Base-by-base conservation (phyloP, 1,140 invertebrate genomes). In the Idris sp. region DNA sequence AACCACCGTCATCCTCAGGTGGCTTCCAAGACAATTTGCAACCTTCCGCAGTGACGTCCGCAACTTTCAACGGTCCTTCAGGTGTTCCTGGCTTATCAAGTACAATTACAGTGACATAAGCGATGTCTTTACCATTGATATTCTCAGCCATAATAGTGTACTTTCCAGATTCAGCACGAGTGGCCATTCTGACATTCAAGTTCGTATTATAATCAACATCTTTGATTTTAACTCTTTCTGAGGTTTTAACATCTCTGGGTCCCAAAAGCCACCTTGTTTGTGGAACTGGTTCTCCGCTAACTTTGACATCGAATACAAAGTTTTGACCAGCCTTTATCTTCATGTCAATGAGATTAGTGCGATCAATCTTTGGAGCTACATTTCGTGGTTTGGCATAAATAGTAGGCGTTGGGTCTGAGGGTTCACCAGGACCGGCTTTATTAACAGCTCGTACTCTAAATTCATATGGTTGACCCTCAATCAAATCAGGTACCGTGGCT, bases 81-180 rank as follows among this genome's bases (percentile, higher is more conserved):
- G 97, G 97, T 61, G 95, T 91, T 48, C 92, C 92, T 0, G 97
- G 96, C 74, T 93, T 95, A 78, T 97, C 96, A 31, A 99, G 88
- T 0, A 99, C 95, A 19, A 92, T 95, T 4, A 99, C 97, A 74
- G 94, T 95, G 0, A 99, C 94, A 56, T 94, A 93, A 8, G 96
- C 97, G 11, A 92, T 93, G 78, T 98, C 97, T 81, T 93, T 94
- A 9, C 98, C 98, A 78, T 96, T 98, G 16, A 90, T 88, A 82
- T 99, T 99, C 83, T 97, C 96, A 28, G 98, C 96, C 14, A 92
- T 94, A 46, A 99, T 90, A 4, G 93, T 95, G 81, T 98, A 99
- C 40, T 92, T 91, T 13, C 98, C 98, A 30, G 96, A 94, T 82
- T 99, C 97, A 0, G 90, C 90, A 38, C 98, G 88, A 1, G 93